A percentile compares a stretch with the other conserved stretches of the same genome.
Conservation (phyloP, 2,113 vertebrate species). For the Struthio camelus region DNA sequence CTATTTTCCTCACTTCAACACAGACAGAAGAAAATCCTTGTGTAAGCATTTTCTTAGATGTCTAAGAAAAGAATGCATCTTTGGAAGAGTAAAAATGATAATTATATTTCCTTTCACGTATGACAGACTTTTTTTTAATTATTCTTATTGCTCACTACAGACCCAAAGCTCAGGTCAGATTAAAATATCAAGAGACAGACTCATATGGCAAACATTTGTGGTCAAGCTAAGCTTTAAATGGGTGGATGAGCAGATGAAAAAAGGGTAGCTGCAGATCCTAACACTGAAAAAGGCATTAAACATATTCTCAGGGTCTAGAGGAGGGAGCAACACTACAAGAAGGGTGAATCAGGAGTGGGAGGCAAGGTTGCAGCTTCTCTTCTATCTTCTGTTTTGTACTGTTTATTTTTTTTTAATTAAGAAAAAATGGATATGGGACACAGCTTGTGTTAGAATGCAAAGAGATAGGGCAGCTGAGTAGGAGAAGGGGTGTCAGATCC, state of each 20-base stretch:
- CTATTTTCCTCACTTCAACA: neutral
- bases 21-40: neutral
- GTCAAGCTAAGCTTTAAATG: neutral
- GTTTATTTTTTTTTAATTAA: neutral
- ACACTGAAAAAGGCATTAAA: neutral
- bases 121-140: neutral
- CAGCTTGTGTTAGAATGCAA: neutral
- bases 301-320: neutral
- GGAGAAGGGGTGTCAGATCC: neutral
- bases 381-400: neutral
- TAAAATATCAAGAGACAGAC: conserved; percentile 6
- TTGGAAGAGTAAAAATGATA: neutral
- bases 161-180: neutral
- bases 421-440: neutral
- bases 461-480: neutral
- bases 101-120: neutral
- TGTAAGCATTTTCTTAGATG: neutral
- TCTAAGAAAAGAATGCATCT: neutral
- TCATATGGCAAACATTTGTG: conserved; percentile 1
- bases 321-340: neutral
- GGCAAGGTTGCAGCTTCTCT: neutral
- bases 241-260: neutral
- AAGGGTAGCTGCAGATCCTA: neutral
- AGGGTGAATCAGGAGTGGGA: neutral
- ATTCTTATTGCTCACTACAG: neutral